Conservation (phyloP, 2,888 invertebrate species). For the Cheilosia urbana region DNA sequence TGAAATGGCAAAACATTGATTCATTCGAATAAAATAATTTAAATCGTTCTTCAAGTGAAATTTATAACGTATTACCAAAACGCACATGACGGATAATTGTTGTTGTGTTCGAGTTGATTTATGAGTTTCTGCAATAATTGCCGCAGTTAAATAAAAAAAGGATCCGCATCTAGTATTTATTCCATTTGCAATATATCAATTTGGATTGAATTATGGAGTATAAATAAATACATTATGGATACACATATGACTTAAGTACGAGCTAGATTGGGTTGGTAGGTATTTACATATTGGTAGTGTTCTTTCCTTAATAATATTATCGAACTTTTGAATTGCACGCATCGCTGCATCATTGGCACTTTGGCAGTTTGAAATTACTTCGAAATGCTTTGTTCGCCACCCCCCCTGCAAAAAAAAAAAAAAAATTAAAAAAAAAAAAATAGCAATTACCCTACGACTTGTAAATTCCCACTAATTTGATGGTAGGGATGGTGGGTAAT, state of each 20-base stretch:
- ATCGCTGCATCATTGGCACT: neutral
- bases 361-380: neutral
- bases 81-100: conserved; percentile 18
- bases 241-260: conserved; percentile 22
- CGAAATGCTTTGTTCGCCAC: neutral
- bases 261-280: conserved; percentile 54
- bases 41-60: conserved; percentile 41
- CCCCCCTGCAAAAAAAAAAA: no score
- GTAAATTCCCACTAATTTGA: conserved; percentile 55
- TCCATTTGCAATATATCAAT: conserved; percentile 44
- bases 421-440: no score
- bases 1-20: conserved; percentile 36
- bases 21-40: conserved; percentile 18
- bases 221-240: conserved; percentile 59
- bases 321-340: neutral
- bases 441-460: conserved; percentile 47
- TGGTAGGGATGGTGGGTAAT: conserved; percentile 36
- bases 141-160: conserved; percentile 18
- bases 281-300: conserved; percentile 1
- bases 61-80: conserved; percentile 14
- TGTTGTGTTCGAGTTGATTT: conserved; percentile 15
- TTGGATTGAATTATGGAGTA: conserved; percentile 58
- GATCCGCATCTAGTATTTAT: neutral
- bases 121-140: conserved; percentile 26
- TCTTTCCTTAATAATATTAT: neutral